Base-by-base conservation (phyloP, 2,113 vertebrate species). In the Podiceps cristatus region DNA sequence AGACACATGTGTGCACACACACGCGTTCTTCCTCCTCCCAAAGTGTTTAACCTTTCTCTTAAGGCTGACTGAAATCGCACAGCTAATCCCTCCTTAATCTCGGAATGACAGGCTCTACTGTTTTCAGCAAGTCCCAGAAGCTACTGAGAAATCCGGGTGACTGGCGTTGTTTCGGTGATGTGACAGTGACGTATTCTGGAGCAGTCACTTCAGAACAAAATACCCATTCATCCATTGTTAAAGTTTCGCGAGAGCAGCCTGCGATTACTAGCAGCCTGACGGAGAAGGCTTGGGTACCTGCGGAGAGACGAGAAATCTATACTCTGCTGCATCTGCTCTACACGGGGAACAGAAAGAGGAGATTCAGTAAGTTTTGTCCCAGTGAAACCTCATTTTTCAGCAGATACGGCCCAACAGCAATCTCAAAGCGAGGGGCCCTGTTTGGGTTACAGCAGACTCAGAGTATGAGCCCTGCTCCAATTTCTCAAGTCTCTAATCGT, bases 31-130 rank as follows among this genome's bases (percentile, higher is more conserved):
- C 78, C 84, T 90, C 33, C 92, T 73, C 55, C 81, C 62, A 50
- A 92, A 93, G 93, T 33, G 53, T 93, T 96, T 94, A 96, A 96
- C 66, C 93, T 97, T 97, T 64, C 84, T 94, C 37, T 69, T 73
- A 91, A 69, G 55, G 78, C 95, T 82, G 74, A 7, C 58, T 58
- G 64, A 88, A 92, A 82, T 90, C 3, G 3, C 49, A 67, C 52
- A 27, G 74, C 44, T 94, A 87, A 94, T 90, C 50, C 80, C 42
- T 94, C 50, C 80, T 86, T 93, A 88, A 96, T 92, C 88, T 95
- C 28, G 9, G 87, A 96, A 59, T 73, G 64, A 90, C 90, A 91
- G 42, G 37, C 74, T 82, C 90, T 90, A 63, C 42, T 90, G 74
- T 42, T 63, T 83, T 47, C 78, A 82, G 53, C 62, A 91, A 44